Evolutionary conservation across 2,113 vertebrate species (phyloP), one percentile per base, ranked within the genome.

Genomic region (Amazona guildingii): DNA sequence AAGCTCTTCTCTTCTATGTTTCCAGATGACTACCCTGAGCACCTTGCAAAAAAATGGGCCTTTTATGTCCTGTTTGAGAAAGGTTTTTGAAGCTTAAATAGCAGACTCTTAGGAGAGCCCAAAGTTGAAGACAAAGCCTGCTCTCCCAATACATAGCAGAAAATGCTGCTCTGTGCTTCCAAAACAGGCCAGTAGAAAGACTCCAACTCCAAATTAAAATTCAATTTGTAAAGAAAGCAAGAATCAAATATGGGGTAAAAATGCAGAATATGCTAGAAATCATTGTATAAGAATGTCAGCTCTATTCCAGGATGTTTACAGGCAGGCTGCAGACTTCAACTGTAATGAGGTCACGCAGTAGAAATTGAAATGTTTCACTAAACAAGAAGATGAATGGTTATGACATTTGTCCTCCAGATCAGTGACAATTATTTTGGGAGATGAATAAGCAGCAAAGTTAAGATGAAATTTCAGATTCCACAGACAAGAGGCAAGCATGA

Each of bases 381-480:
- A 85, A 27, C 8, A 51, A 74, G 51, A 78, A 44, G 63, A 76
- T 59, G 64, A 92, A 81, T 54, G 20, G 13, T 27, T 27, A 61
- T 67, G 90, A 39, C 43, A 86, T 70, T 86, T 93, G 67, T 93
- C 64, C 83, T 93, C 76, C 52, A 86, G 68, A 90, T 88, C 72
- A 46, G 64, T 70, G 73, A 81, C 72, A 81, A 70, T 78, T 91
- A 74, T 83, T 92, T 75, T 90, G 39, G 79, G 48, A 93, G 44
- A 66, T 64, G 69, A 93, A 95, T 83, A 94, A 92, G 92, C 33
- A 94, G 31, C 33, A 75, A 96, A 91, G 54, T 75, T 83, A 66
- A 80, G 75, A 93, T 23, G 55, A 83, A 86, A 64, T 92, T 95
- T 86, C 69, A 66, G 48, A 76, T 92, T 91, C 33, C 29, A 84